Conservation (phyloP, 2,113 vertebrate species). For the Cephalopholis sonnerati region DNA sequence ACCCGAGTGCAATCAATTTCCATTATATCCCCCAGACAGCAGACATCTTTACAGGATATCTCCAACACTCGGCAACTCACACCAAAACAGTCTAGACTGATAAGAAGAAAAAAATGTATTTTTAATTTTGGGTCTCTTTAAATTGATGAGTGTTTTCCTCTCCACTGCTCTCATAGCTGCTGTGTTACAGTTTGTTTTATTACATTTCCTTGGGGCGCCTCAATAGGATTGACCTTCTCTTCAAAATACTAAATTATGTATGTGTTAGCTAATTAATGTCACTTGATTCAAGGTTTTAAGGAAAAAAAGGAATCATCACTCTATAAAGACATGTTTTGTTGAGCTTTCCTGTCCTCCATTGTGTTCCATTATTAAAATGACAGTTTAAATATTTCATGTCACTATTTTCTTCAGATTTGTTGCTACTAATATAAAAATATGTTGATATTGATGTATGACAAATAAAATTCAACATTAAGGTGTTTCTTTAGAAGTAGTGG, state of each 20-base stretch:
- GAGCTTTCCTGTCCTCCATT: background rate
- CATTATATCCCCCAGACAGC: too few relatives aligned
- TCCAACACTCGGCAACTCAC: too few relatives aligned
- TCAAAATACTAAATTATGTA: conserved; percentile 36
- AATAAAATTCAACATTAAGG: background rate
- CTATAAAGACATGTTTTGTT: background rate
- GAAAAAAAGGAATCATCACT: background rate
- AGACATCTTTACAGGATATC: too few relatives aligned
- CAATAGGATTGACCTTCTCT: conserved; percentile 29
- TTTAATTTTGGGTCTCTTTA: background rate
- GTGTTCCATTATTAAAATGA: background rate
- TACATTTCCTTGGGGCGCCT: background rate
- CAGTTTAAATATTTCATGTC: background rate
- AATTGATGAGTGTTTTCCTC: background rate
- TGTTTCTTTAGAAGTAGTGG: background rate
- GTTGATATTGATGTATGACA: background rate
- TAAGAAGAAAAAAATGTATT: too few relatives aligned
- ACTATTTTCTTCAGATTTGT: background rate
- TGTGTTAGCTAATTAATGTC: conserved; percentile 42
- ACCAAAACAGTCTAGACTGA: too few relatives aligned
- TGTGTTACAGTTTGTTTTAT: background rate
- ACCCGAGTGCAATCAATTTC: too few relatives aligned
- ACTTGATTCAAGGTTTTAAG: conserved; percentile 9
- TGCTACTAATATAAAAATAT: background rate
- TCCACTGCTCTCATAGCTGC: background rate